Percentiles rank a stretch among this genome's conserved stretches.
phyloP scores from a whole-genome alignment of 2,797 vertebrate genomes.

The Scarus forsteni region DNA sequence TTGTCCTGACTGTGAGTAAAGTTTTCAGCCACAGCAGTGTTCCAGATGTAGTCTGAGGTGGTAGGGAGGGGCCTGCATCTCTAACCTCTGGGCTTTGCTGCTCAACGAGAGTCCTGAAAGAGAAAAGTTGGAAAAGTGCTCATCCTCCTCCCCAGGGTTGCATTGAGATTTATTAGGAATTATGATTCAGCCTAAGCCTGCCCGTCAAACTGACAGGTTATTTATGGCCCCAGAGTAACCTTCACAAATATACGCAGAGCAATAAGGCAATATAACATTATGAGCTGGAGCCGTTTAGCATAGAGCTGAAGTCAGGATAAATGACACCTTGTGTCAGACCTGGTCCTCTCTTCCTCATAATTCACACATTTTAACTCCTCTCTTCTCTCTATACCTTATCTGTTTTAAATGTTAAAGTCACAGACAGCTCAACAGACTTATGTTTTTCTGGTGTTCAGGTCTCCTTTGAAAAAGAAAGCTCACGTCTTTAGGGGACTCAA shows the following conservation, averaged over 20 bases:
- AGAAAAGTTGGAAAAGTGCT: conserved; percentile 35
- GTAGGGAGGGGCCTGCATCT: background rate
- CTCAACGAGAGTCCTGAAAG: conserved; percentile 22
- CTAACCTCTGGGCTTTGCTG: background rate
- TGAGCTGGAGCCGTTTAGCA: conserved; percentile 53
- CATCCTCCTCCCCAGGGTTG: background rate
- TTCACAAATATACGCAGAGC: conserved; percentile 2
- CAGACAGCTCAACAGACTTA: no score
- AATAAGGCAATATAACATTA: conserved; percentile 32
- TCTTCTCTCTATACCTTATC: background rate
- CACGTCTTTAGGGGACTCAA: no score
- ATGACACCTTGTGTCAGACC: conserved; percentile 50
- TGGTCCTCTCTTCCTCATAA: conserved; percentile 13
- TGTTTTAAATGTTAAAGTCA: background rate
- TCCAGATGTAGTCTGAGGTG: conserved; percentile 11
- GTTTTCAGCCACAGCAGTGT: conserved; percentile 2
- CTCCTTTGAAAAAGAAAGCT: no score
- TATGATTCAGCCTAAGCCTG: conserved; percentile 21
- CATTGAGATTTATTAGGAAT: conserved; percentile 41
- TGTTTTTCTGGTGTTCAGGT: no score
- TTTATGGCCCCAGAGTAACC: conserved; percentile 46
- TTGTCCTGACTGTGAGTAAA: background rate
- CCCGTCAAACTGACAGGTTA: conserved; percentile 45
- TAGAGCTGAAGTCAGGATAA: conserved; percentile 61
- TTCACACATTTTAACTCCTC: conserved; percentile 13